Percentiles rank a stretch among this genome's conserved stretches.
Conservation (phyloP, 1,140 invertebrate genomes). For the Medauroidea extradentata region DNA sequence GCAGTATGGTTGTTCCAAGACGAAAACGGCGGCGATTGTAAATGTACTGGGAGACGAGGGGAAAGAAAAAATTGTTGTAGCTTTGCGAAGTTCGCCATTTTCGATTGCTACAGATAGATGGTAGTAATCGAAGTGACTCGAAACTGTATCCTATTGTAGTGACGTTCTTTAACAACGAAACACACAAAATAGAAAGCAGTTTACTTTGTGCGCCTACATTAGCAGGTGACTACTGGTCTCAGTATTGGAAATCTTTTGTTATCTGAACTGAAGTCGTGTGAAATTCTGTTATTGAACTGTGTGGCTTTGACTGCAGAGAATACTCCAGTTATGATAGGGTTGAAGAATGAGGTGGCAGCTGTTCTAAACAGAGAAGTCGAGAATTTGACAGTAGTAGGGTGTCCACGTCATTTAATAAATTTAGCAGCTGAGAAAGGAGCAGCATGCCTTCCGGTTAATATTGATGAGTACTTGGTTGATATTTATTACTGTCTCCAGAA, state of each 20-base stretch:
- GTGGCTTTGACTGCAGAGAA: background rate
- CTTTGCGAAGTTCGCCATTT: background rate
- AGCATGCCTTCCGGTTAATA: background rate
- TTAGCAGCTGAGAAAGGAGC: background rate
- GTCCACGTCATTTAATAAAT: background rate
- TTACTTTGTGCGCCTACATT: background rate
- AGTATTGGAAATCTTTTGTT: conserved; percentile 1
- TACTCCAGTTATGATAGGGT: background rate
- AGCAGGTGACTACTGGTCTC: background rate
- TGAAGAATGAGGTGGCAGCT: background rate
- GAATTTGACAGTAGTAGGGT: background rate
- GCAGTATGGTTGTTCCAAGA: background rate
- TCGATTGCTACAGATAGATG: background rate
- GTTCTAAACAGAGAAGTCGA: background rate
- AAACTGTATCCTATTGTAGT: conserved; percentile 1
- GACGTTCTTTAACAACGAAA: background rate
- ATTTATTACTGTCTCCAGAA: background rate
- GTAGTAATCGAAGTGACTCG: background rate
- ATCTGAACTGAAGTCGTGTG: background rate
- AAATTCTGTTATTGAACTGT: background rate
- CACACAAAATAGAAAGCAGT: background rate
- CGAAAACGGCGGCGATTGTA: background rate
- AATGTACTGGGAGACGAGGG: background rate
- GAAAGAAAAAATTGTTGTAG: background rate
- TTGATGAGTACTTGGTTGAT: background rate